A percentile compares a stretch with the other conserved stretches of the same genome.
These are phyloP conservation scores for Spizaetus ornatus DNA, from an alignment of 2,113 vertebrate species.

Conservation along the genomic window DNA sequence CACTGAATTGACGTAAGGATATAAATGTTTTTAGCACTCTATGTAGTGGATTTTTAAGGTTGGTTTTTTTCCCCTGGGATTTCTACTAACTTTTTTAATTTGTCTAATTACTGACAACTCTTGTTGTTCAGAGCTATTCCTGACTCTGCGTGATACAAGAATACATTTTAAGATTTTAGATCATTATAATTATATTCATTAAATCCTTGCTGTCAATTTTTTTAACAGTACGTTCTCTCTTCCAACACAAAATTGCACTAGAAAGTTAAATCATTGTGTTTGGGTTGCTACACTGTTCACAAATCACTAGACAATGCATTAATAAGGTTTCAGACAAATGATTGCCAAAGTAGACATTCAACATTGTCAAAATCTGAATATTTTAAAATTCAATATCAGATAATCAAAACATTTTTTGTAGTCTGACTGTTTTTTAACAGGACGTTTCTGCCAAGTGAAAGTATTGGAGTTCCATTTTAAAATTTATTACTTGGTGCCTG, in stretches of 20 bases:
- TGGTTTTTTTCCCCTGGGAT: neutral
- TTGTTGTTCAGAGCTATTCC: neutral
- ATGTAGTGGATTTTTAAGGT: neutral
- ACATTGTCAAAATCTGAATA: neutral
- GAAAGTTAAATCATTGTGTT: neutral
- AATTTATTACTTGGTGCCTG: neutral
- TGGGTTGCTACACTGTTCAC: neutral
- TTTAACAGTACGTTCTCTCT: neutral
- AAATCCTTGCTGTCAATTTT: neutral
- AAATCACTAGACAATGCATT: neutral
- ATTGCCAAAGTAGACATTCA: neutral
- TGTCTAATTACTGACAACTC: neutral
- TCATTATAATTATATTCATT: neutral
- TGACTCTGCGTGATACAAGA: neutral
- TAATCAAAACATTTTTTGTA: neutral
- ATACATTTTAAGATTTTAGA: neutral
- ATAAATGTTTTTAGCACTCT: neutral
- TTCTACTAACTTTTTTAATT: neutral
- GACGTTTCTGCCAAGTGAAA: neutral
- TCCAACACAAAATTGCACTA: neutral
- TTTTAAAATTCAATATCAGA: neutral
- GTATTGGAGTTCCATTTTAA: neutral
- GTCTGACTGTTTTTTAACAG: neutral
- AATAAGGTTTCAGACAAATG: neutral
- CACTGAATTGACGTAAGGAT: neutral